phyloP scores from a whole-genome alignment of 1,140 invertebrate genomes.

The Drosophila albomicans region DNA sequence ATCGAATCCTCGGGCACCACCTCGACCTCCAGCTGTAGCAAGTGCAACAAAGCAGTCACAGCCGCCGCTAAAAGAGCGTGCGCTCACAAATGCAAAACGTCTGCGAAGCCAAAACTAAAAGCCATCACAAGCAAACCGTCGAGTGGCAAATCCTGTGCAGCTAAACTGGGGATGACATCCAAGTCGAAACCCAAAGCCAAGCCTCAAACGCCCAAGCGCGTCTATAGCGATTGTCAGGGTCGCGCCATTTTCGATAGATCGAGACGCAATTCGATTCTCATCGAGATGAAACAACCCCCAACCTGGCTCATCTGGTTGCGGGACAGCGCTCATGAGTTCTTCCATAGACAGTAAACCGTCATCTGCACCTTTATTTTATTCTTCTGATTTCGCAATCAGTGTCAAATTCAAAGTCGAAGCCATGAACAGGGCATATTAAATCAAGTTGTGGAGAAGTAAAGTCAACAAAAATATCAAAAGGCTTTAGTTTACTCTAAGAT shows the following conservation, averaged over 20 bases:
- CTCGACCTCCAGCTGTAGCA: not conserved
- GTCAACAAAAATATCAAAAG: too few species aligned
- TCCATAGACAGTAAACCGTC: not conserved
- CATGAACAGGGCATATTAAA: too few species aligned
- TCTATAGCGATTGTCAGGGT: conserved; percentile 62
- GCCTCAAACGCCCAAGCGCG: not conserved
- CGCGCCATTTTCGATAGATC: conserved; percentile 62
- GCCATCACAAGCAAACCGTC: not conserved
- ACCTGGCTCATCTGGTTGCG: conserved; percentile 56
- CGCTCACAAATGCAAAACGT: not conserved
- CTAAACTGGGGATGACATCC: not conserved
- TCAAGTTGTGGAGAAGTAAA: too few species aligned
- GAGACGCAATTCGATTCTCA: conserved; percentile 64
- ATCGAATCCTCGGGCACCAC: not conserved
- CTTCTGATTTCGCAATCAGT: too few species aligned
- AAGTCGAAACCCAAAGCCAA: not conserved
- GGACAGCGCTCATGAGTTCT: not conserved
- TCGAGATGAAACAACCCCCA: conserved; percentile 78
- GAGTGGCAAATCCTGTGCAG: not conserved
- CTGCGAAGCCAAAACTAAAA: conserved; percentile 3
- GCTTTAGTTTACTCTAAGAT: too few species aligned
- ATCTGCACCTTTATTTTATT: too few species aligned
- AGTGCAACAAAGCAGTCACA: not conserved
- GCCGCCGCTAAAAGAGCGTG: not conserved
- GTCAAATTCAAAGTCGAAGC: too few species aligned